Evolutionary conservation across 1,140 invertebrate genomes (phyloP).

Genomic region (Palaemon carinicauda): DNA sequence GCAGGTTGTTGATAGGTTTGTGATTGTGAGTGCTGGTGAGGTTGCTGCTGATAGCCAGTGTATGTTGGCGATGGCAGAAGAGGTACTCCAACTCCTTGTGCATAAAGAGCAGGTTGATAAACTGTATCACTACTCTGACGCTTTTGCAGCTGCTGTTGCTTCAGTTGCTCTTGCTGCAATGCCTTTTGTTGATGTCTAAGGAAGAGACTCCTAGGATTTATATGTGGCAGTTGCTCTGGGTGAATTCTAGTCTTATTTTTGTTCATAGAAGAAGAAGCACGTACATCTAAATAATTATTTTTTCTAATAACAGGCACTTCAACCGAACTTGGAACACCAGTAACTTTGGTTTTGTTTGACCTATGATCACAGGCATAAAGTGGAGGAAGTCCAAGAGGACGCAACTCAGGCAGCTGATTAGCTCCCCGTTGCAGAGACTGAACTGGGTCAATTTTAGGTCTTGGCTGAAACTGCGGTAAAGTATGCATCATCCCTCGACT

Average conservation of each 20-base stretch:
- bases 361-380: conserved; percentile 30
- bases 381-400: conserved; percentile 24
- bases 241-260: conserved; percentile 37
- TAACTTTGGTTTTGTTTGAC: conserved; percentile 15
- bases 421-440: conserved; percentile 50
- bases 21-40: conserved; percentile 1
- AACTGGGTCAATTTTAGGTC: conserved; percentile 42
- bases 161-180: conserved; percentile 46
- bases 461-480: conserved; percentile 51
- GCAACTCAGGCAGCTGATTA: conserved; percentile 23
- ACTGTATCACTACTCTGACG: conserved; percentile 54
- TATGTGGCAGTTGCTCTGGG: conserved; percentile 46
- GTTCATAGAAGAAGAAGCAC: conserved; percentile 67
- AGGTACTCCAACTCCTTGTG: conserved; percentile 56
- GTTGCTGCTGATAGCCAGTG: conserved; percentile 30
- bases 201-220: conserved; percentile 53
- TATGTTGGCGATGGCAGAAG: conserved; percentile 52
- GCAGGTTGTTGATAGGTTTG: neutral
- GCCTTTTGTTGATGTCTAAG: conserved; percentile 56
- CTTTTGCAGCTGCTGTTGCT: conserved; percentile 49
- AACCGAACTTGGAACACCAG: neutral
- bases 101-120: conserved; percentile 57
- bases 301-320: conserved; percentile 68
- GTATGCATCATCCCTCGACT: conserved; percentile 53
- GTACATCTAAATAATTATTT: conserved; percentile 76